These are phyloP conservation scores for Idris sp. DNA, from an alignment of 1,140 invertebrate species.

Conservation along the genomic window DNA sequence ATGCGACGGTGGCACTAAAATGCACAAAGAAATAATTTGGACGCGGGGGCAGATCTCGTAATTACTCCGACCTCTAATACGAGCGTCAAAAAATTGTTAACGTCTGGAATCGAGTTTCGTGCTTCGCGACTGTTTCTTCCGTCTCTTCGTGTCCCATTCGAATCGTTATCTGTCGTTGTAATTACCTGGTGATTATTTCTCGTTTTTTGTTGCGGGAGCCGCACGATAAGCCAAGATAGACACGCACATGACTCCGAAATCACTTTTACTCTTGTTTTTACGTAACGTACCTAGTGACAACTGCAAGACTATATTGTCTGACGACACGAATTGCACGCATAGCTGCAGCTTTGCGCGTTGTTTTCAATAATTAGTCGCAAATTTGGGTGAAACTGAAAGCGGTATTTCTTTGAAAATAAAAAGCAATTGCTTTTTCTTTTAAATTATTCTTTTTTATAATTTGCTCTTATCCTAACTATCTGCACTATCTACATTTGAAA, in stretches of 20 bases:
- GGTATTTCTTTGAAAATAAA: no score
- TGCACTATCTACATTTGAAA: no score
- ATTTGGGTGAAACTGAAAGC: no score
- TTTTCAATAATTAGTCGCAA: no score
- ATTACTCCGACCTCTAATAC: conserved; percentile 48
- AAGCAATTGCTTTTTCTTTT: no score
- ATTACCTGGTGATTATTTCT: conserved; percentile 65
- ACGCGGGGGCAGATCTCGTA: conserved; percentile 44
- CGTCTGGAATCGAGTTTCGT: conserved; percentile 63
- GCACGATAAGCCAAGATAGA: conserved; percentile 60
- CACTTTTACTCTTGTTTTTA: conserved; percentile 64
- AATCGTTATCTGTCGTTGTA: conserved; percentile 67
- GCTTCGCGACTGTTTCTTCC: conserved; percentile 67
- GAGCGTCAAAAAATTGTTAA: conserved; percentile 59
- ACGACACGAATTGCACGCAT: background rate
- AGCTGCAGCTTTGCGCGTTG: conserved; percentile 1
- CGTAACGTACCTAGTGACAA: conserved; percentile 54
- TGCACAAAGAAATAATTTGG: conserved; percentile 52
- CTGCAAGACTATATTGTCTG: conserved; percentile 11
- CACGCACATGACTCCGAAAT: conserved; percentile 63
- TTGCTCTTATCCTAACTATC: no score
- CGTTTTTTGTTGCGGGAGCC: conserved; percentile 56
- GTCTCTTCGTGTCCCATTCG: conserved; percentile 68
- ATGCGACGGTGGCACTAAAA: conserved; percentile 25
- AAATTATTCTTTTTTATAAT: no score